These are phyloP conservation scores for Tetrao urogallus DNA, from an alignment of 2,113 vertebrate genomes.

Conservation along the genomic window DNA sequence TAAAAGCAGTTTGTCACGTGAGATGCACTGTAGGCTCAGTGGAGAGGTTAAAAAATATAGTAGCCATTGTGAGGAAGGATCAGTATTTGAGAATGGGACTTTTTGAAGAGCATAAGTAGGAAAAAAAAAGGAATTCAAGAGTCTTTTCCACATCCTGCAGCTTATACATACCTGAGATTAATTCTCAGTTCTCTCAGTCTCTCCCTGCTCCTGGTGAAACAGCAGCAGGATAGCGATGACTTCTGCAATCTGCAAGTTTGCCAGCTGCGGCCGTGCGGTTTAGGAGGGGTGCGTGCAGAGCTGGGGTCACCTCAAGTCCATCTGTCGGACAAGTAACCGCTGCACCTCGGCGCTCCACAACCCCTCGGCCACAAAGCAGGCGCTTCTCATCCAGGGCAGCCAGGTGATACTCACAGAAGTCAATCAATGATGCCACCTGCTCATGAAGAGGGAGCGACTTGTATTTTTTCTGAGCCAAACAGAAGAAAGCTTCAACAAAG, in stretches of 20 bases:
- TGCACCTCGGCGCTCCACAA: neutral
- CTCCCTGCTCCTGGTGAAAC: neutral
- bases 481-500: constrained; percentile 92
- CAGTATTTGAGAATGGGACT: neutral
- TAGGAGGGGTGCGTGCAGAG: neutral
- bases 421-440: constrained; percentile 84
- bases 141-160: neutral
- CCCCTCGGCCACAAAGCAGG: constrained; percentile 70
- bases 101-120: neutral
- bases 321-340: neutral
- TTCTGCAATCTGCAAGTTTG: constrained; percentile 49
- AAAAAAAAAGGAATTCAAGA: neutral
- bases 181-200: neutral
- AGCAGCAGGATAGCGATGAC: constrained; percentile 36
- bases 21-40: neutral
- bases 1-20: neutral
- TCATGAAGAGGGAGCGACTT: constrained; percentile 81
- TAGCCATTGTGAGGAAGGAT: neutral
- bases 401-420: constrained; percentile 87
- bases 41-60: neutral
- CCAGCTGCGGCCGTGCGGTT: neutral
- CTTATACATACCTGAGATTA: fast-evolving
- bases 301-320: neutral
- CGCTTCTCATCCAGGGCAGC: constrained; percentile 81
- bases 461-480: constrained; percentile 88